Base-by-base conservation (phyloP, 2,888 invertebrate species). In the Phengaris arion region DNA sequence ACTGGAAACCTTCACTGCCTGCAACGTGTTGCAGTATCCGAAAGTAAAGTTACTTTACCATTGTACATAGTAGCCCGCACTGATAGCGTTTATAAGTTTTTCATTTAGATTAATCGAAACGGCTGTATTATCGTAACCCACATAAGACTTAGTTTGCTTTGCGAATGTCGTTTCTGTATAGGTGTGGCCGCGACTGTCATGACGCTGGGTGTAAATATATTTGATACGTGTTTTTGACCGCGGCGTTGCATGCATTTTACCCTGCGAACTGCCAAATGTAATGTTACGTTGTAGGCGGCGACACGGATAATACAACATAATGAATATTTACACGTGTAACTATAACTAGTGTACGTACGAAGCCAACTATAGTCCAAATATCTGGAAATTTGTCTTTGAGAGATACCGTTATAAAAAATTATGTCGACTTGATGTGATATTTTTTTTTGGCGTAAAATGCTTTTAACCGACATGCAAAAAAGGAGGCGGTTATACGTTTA, bases 251-350 rank as follows among this genome's bases (percentile, higher is more conserved):
- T 91, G 92, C 92, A 92, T 92, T 92, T 92, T 91, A 92, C 92
- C 91, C 91, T 90, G 92, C 92, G 87, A 89, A 91, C 92, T 92
- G 93, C 93, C 93, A 93, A 93, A 93, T 90, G 86, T 90, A 90
- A 88, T 91, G 86, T 91, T 89, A 89, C 88, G 89, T 89, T 90
- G 86, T 92, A 89, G 90, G 77, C 82, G 79, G 70, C 74, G 78
- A 80, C 79, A 81, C 82, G 80, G 80, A 80, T 80, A 78, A 77
- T 78, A 74, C 57, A 57, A 51, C 6, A 9, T 64, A 15, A 57
- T 8, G n/a, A 15, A n/a, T 1, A 8, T 10, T 10, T 54, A 13
- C 2, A 54, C 2, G 54, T 13, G 10, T 54, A 54, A 2, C 35
- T 4, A 22, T 22, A 22, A 3, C 0, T 1, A 35, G 35, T 35